Evolutionary conservation across 2,888 invertebrate species (phyloP).

Genomic region (Ischnura elegans): DNA sequence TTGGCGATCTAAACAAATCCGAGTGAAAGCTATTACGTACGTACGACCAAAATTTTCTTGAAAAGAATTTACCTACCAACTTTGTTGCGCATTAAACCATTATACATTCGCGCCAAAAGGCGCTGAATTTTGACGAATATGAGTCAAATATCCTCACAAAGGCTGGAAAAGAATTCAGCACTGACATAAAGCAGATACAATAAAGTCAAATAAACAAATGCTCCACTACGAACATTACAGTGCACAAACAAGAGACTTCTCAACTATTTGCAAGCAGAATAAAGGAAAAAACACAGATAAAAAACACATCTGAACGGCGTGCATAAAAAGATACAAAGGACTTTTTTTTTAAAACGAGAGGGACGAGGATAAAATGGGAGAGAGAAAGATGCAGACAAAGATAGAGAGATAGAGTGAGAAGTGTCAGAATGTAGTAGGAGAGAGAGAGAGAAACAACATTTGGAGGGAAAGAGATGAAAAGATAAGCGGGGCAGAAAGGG

Average conservation of each 20-base stretch:
- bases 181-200: slow-evolving; percentile 11
- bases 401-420: slow-evolving; percentile 8
- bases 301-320: slow-evolving; percentile 29
- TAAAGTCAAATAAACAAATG: neutral
- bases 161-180: slow-evolving; percentile 23
- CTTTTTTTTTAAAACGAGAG: slow-evolving; percentile 17
- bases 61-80: neutral
- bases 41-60: neutral
- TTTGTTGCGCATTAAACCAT: neutral
- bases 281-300: slow-evolving; percentile 10
- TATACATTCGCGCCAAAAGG: neutral
- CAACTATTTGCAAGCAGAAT: slow-evolving; percentile 24
- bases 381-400: slow-evolving; percentile 21
- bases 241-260: slow-evolving; percentile 26
- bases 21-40: neutral
- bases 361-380: neutral
- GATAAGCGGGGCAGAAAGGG: neutral
- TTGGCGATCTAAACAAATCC: neutral
- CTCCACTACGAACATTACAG: neutral
- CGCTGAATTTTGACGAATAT: neutral
- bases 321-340: neutral
- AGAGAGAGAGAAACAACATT: neutral
- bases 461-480: neutral
- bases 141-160: neutral
- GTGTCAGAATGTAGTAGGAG: slow-evolving; percentile 19